These are phyloP conservation scores for Nothoprocta perdicaria DNA, from an alignment of 2,113 vertebrate genomes.

Conservation along the genomic window DNA sequence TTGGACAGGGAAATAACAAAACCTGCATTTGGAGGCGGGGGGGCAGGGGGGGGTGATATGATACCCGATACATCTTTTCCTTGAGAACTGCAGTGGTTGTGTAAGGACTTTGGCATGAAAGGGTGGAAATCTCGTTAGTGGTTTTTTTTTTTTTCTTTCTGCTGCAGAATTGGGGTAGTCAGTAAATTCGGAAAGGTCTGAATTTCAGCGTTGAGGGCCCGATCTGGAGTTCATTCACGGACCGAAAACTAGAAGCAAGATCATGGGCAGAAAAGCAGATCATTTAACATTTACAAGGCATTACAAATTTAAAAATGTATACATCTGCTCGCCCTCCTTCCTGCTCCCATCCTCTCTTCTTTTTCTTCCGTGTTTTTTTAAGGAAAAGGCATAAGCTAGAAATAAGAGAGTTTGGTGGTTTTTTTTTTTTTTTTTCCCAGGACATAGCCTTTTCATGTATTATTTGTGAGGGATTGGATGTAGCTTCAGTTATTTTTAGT, in stretches of 20 bases:
- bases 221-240: not conserved
- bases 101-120: conserved; percentile 28
- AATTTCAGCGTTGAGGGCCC: not conserved
- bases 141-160: not conserved
- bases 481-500: not conserved
- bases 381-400: not conserved
- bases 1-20: not conserved
- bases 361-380: not conserved
- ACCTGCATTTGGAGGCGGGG: not conserved
- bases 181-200: not conserved
- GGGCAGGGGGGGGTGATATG: not conserved
- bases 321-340: not conserved
- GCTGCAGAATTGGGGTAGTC: conserved; percentile 22
- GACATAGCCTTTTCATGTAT: not conserved
- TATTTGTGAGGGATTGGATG: not conserved
- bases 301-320: not conserved
- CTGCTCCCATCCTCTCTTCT: not conserved
- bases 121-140: not conserved
- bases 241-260: not conserved
- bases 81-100: conserved; percentile 54
- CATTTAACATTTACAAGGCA: not conserved
- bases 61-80: not conserved
- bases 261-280: not conserved
- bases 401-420: not conserved
- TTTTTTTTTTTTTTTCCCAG: not conserved